phyloP scores from a whole-genome alignment of 2,113 vertebrate species.

The Protomyctophum bolini region DNA sequence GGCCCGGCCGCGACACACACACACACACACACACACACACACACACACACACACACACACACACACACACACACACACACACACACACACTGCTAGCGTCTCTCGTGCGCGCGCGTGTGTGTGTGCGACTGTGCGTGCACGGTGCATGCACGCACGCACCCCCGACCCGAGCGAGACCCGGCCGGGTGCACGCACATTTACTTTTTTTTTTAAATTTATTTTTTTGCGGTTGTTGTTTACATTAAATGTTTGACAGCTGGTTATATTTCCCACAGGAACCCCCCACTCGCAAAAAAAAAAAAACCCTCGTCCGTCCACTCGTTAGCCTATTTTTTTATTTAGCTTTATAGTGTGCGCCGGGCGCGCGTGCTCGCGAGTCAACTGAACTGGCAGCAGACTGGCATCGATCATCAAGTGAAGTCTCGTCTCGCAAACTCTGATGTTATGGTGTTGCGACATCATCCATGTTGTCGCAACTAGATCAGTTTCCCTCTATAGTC shows the following conservation, averaged over 20 bases:
- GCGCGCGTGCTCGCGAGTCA: background rate
- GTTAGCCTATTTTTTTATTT: background rate
- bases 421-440: constrained; percentile 16
- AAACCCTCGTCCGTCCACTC: constrained; percentile 28
- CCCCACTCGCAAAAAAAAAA: background rate
- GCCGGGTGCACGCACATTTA: constrained; percentile 13
- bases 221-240: constrained; percentile 19
- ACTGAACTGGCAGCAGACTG: background rate
- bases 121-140: background rate
- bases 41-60: constrained; percentile 1
- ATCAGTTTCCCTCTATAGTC: no score
- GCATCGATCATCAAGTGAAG: constrained; percentile 1
- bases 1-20: constrained; percentile 64
- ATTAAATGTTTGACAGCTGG: constrained; percentile 18
- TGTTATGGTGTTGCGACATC: constrained; percentile 32
- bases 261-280: constrained; percentile 5
- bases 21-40: background rate
- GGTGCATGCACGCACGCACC: background rate
- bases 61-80: constrained; percentile 27
- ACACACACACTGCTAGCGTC: no score
- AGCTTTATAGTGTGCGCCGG: background rate
- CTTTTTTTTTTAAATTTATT: background rate
- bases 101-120: constrained; percentile 42
- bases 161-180: constrained; percentile 8
- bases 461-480: constrained; percentile 40